Base-by-base conservation (phyloP, 2,888 invertebrate species). In the Keiferia lycopersicella region DNA sequence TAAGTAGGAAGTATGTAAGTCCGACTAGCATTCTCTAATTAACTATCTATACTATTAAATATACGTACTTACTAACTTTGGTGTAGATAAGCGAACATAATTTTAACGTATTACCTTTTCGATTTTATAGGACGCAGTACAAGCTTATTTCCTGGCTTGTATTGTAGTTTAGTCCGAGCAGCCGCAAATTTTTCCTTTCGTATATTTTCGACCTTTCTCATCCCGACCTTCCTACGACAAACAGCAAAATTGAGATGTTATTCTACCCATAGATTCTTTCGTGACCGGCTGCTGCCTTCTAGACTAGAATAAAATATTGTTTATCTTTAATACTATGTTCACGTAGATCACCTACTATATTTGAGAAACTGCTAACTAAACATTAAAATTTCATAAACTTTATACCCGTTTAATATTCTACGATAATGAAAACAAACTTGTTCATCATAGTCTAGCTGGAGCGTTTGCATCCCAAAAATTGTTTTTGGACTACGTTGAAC, bases 121-220 rank as follows among this genome's bases (percentile, higher is more conserved):
- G 6, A 45, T n/a, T 45, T 45, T n/a, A 11, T 45, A n/a, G 45
- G n/a, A 51, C 22, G 12, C 51, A 51, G 51, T 51, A 51, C 22
- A 51, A 51, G 22, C 18, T 11, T 10, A 4, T n/a, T 50, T 50
- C 22, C 50, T 0, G 50, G 4, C 26, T n/a, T 14, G 14, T 53
- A 53, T 12, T 26, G 11, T 53, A 26, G 14, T 4, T 14, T 16
- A 79, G 72, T 75, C 77, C 71, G 74, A 72, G 73, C 75, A 70
- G 71, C 76, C 71, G 73, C 70, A 78, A 75, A 79, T 78, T 81
- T 77, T 73, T 71, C 72, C 69, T 75, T 76, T 74, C 73, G 71
- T 71, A 71, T 75, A 71, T 72, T 53, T 53, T 71, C 69, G 68
- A 68, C 70, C 72, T 70, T 26, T 26, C 68, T 77, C 73, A 72